These are phyloP conservation scores for Serranus cabrilla DNA, from an alignment of 2,797 vertebrate genomes.

Conservation along the genomic window DNA sequence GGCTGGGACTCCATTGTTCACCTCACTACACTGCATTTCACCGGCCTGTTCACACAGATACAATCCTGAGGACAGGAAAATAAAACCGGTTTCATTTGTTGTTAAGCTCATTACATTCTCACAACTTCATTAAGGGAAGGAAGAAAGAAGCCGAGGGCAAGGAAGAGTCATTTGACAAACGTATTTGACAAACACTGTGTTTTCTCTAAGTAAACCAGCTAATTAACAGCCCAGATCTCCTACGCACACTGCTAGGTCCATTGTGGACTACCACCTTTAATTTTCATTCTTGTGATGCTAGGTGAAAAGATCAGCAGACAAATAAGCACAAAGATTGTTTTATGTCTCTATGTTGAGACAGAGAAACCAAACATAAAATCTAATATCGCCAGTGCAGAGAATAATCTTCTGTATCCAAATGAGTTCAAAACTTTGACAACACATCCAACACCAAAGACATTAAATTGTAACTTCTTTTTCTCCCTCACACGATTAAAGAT, in stretches of 20 bases:
- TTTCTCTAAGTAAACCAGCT: conserved; percentile 56
- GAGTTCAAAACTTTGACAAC: conserved; percentile 29
- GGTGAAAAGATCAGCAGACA: conserved; percentile 23
- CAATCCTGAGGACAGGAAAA: conserved; percentile 48
- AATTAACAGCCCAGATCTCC: conserved; percentile 55
- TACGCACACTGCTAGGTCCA: conserved; percentile 18
- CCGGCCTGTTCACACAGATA: conserved; percentile 28
- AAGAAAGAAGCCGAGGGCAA: conserved; percentile 57
- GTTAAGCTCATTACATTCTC: conserved; percentile 66
- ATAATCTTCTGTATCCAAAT: conserved; percentile 29
- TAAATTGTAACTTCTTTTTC: conserved; percentile 36
- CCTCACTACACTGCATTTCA: conserved; percentile 39
- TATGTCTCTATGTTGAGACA: conserved; percentile 17
- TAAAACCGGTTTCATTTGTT: conserved; percentile 63
- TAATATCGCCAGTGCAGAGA: neutral
- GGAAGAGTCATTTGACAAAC: conserved; percentile 50
- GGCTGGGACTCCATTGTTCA: conserved; percentile 43
- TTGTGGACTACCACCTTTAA: conserved; percentile 24
- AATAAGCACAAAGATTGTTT: conserved; percentile 18
- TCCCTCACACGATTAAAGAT: conserved; percentile 58
- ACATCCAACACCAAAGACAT: conserved; percentile 28
- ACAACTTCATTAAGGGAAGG: conserved; percentile 64
- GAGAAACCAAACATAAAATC: conserved; percentile 22
- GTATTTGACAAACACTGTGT: conserved; percentile 58
- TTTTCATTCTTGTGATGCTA: conserved; percentile 36